A percentile compares a stretch with the other conserved stretches of the same genome.
Evolutionary conservation across 2,888 invertebrate genomes (phyloP).

Genomic region (Machimus atricapillus): DNA sequence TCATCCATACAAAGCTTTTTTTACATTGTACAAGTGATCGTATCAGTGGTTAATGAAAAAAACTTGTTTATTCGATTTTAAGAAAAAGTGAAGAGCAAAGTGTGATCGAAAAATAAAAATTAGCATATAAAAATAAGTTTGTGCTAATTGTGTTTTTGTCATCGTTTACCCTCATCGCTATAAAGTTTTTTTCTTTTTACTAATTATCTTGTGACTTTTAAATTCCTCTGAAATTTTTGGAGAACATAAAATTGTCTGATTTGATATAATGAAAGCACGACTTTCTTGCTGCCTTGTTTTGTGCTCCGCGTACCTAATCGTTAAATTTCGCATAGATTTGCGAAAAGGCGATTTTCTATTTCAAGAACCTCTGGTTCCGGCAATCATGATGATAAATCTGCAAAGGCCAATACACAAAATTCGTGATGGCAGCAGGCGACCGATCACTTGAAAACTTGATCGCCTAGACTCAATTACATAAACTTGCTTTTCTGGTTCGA

Average conservation of each 20-base stretch:
- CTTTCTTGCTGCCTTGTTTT: neutral
- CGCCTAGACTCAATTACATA: neutral
- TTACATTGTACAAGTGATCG: neutral
- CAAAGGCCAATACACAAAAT: neutral
- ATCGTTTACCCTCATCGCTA: neutral
- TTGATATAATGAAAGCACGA: neutral
- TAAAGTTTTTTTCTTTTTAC: neutral
- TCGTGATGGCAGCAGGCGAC: neutral
- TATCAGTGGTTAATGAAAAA: neutral
- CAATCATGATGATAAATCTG: neutral
- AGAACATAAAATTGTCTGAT: neutral
- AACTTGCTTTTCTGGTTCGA: neutral
- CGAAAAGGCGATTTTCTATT: neutral
- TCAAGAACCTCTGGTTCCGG: neutral
- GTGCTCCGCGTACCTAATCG: neutral
- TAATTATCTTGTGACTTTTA: neutral
- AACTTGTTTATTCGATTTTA: neutral
- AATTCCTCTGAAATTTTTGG: neutral
- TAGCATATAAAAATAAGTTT: neutral
- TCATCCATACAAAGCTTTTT: neutral
- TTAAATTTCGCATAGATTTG: neutral
- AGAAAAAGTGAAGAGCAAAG: neutral
- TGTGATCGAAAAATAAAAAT: neutral
- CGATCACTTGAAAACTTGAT: neutral
- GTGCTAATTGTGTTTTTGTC: neutral